These are phyloP conservation scores for Linurgus olivaceus DNA, from an alignment of 2,797 vertebrate species.

Conservation along the genomic window DNA sequence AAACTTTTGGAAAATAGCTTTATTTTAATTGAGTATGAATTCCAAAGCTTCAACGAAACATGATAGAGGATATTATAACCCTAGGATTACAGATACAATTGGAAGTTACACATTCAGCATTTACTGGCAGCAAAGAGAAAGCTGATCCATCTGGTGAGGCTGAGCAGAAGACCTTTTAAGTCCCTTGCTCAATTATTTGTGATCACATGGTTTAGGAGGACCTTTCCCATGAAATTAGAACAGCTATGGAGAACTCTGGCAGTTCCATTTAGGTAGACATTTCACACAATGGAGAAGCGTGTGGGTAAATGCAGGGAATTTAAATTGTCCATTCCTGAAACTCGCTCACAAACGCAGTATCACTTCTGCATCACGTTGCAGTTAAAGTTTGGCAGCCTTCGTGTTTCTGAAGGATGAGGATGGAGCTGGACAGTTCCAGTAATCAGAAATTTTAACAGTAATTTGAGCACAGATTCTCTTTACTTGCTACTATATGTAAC, in stretches of 20 bases:
- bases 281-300: not conserved
- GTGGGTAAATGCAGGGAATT: not conserved
- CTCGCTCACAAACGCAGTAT: not conserved
- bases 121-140: constrained; percentile 33
- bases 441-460: not conserved
- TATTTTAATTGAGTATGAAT: constrained; percentile 32
- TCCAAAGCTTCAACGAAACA: constrained; percentile 7
- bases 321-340: not conserved
- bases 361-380: constrained; percentile 50
- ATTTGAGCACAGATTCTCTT: not conserved
- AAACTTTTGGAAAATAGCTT: not conserved
- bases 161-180: constrained; percentile 15
- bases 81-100: constrained; percentile 35
- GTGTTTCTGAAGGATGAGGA: not conserved
- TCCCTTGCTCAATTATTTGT: not conserved
- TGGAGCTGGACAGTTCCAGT: not conserved
- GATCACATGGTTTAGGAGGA: not conserved
- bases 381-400: constrained; percentile 41
- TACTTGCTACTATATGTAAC: not conserved
- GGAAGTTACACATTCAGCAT: constrained; percentile 36
- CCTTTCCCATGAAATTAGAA: not conserved
- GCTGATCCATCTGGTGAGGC: constrained; percentile 30
- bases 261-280: not conserved
- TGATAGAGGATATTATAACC: not conserved
- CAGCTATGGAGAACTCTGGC: not conserved